Percentiles rank a stretch among this genome's conserved stretches.
Conservation (phyloP, 2,797 vertebrate genomes). For the Bradypodion pumilum region DNA sequence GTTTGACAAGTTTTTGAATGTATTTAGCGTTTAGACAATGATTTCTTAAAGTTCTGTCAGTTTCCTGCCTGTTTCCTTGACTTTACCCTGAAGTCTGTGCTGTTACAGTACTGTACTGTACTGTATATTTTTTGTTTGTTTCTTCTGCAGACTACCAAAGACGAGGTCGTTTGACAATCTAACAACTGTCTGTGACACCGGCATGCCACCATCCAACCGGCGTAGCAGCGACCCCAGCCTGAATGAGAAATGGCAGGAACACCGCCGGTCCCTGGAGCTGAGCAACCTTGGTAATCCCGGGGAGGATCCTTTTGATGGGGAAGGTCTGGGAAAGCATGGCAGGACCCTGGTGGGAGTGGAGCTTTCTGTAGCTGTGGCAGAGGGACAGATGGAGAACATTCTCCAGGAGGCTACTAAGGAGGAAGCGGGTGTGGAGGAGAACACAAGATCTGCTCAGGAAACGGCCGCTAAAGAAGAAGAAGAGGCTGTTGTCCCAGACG, state of each 20-base stretch:
- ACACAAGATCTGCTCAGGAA: constrained; percentile 34
- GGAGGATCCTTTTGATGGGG: constrained; percentile 71
- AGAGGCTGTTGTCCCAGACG: constrained; percentile 41
- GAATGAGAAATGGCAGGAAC: constrained; percentile 98
- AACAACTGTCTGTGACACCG: constrained; percentile 89
- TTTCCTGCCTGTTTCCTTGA: no score
- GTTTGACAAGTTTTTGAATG: no score
- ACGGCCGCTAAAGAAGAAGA: constrained; percentile 17
- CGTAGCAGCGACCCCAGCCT: constrained; percentile 96
- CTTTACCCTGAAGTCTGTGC: no score
- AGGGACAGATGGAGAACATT: constrained; percentile 96
- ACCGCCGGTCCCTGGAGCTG: constrained; percentile 91
- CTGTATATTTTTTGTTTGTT: not conserved
- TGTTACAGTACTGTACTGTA: no score
- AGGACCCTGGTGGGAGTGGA: constrained; percentile 74
- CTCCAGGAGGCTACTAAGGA: constrained; percentile 93
- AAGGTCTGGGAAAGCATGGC: constrained; percentile 67
- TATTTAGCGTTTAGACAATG: no score
- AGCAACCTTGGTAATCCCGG: constrained; percentile 82
- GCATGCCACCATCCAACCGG: constrained; percentile 81
- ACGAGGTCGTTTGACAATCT: constrained; percentile 97
- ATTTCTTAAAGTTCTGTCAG: no score
- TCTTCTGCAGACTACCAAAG: constrained; percentile 86
- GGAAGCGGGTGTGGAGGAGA: constrained; percentile 75
- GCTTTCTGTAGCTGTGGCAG: constrained; percentile 88